phyloP scores from a whole-genome alignment of 2,113 vertebrate species.

The Emberiza fucata region DNA sequence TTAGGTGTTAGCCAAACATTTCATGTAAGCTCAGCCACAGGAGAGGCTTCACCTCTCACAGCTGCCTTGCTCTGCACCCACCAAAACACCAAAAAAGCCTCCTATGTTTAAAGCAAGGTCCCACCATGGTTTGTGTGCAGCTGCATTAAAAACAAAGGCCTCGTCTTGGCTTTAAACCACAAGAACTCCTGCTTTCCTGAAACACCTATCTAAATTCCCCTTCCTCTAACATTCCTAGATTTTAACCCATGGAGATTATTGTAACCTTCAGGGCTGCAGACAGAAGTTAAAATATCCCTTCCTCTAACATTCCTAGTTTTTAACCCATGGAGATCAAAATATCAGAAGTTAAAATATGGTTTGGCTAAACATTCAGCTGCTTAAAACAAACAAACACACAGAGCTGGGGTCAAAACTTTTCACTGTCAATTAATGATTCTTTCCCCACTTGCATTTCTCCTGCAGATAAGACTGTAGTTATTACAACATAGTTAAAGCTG shows the following conservation, averaged over 20 bases:
- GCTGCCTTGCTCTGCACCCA: background rate
- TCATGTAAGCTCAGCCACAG: background rate
- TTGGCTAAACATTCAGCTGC: background rate
- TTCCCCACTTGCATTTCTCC: slow-evolving; percentile 39
- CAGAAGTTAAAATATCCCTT: slow-evolving; percentile 3
- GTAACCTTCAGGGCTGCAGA: background rate
- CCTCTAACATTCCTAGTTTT: background rate
- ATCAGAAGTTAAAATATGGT: background rate
- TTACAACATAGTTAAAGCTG: slow-evolving; percentile 51
- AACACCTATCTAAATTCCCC: background rate
- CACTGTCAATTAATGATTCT: slow-evolving; percentile 51
- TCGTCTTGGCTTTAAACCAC: background rate
- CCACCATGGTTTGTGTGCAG: background rate
- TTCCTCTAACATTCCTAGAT: background rate
- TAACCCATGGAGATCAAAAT: background rate
- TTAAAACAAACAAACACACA: background rate
- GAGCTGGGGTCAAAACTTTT: background rate
- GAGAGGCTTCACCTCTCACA: background rate
- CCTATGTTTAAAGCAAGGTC: background rate
- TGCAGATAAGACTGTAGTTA: slow-evolving; percentile 45
- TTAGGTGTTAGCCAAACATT: background rate
- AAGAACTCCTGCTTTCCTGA: background rate
- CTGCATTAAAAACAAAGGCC: background rate
- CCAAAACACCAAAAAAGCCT: background rate
- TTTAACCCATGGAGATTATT: background rate